These are phyloP conservation scores for Agonopterix heracliana DNA, from an alignment of 2,888 invertebrate genomes.

Conservation along the genomic window DNA sequence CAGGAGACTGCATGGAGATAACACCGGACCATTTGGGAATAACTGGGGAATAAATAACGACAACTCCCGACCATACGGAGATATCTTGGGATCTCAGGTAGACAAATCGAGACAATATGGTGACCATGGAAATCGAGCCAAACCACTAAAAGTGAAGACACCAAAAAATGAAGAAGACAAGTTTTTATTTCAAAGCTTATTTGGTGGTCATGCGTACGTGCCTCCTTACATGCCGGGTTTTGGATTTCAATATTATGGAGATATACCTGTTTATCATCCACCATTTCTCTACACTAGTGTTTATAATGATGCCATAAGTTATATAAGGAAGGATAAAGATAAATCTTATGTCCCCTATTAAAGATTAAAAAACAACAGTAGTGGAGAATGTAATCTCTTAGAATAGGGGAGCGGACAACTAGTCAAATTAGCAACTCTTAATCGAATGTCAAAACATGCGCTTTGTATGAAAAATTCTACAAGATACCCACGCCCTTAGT, in stretches of 20 bases:
- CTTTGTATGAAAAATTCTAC: too few species aligned
- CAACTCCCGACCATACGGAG: too few species aligned
- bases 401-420: too few species aligned
- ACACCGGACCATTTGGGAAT: too few species aligned
- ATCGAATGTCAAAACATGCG: too few species aligned
- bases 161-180: slow-evolving; percentile 35
- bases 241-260: slow-evolving; percentile 36
- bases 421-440: too few species aligned
- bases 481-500: too few species aligned
- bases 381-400: too few species aligned
- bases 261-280: slow-evolving; percentile 24
- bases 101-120: too few species aligned
- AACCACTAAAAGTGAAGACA: slow-evolving; percentile 31
- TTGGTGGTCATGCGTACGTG: slow-evolving; percentile 24
- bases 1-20: too few species aligned
- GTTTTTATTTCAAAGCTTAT: slow-evolving; percentile 21
- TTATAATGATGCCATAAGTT: slow-evolving; percentile 18
- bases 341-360: slow-evolving; percentile 18
- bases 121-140: slow-evolving; percentile 17
- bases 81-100: too few species aligned
- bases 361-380: slow-evolving; percentile 7
- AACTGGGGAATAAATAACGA: too few species aligned
- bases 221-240: slow-evolving; percentile 29
- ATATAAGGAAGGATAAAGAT: slow-evolving; percentile 30
- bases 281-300: slow-evolving; percentile 25